phyloP scores from a whole-genome alignment of 92 coral and sea anemone genomes.

The Meandrina meandrites region DNA sequence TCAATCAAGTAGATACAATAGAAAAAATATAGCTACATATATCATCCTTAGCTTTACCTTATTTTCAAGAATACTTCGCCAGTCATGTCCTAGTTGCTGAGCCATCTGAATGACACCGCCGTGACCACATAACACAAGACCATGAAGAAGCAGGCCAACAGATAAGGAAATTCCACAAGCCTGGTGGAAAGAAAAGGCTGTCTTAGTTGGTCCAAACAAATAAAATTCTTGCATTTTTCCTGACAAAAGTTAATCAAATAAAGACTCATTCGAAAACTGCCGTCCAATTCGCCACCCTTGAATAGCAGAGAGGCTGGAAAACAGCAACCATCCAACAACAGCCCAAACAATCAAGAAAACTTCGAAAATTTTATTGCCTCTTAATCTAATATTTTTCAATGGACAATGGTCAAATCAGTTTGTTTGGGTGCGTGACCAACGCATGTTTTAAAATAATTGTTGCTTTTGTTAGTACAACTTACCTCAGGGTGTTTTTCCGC shows the following conservation, averaged over 20 bases:
- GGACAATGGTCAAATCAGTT: background rate
- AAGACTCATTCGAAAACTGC: background rate
- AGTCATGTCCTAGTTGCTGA: slow-evolving; percentile 53
- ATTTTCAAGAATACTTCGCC: slow-evolving; percentile 69
- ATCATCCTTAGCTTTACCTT: slow-evolving; percentile 47
- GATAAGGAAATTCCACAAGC: slow-evolving; percentile 69
- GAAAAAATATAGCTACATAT: too few relatives aligned
- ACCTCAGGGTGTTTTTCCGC: slow-evolving; percentile 62
- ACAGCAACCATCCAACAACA: background rate
- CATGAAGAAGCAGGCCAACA: slow-evolving; percentile 81
- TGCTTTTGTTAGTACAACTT: background rate
- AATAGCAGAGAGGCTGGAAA: background rate
- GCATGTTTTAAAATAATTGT: background rate
- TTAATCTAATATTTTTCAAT: too few relatives aligned
- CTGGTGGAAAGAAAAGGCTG: slow-evolving; percentile 39
- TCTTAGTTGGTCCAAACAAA: background rate
- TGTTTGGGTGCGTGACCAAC: background rate
- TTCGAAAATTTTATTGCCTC: background rate
- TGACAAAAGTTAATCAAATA: background rate
- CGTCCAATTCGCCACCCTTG: background rate
- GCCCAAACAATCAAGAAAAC: background rate
- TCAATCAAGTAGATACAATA: too few relatives aligned
- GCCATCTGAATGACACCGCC: slow-evolving; percentile 60
- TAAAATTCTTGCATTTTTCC: background rate
- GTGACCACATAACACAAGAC: slow-evolving; percentile 68